These are phyloP conservation scores for Pyralis farinalis DNA, from an alignment of 2,888 invertebrate species.

Conservation along the genomic window DNA sequence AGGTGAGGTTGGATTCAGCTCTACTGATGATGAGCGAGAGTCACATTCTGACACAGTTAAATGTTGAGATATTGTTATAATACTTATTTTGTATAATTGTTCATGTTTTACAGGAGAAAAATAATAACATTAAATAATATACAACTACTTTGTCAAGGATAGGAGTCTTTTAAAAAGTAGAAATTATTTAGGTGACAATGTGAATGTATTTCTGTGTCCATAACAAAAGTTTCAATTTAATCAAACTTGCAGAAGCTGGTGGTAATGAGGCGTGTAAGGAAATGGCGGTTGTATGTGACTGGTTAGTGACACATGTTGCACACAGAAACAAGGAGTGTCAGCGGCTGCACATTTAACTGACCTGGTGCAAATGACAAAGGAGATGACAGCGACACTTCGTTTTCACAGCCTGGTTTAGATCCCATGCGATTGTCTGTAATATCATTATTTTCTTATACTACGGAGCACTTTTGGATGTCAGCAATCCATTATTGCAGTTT, in stretches of 20 bases:
- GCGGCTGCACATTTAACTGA: slow-evolving; percentile 75
- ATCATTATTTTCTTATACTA: slow-evolving; percentile 60
- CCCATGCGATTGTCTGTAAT: slow-evolving; percentile 80
- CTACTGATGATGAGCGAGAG: no score
- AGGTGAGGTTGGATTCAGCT: no score
- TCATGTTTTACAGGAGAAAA: no score
- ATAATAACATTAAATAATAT: no score
- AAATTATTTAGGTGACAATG: no score
- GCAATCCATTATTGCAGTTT: no score
- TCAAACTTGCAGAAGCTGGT: slow-evolving; percentile 31
- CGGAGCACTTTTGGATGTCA: slow-evolving; percentile 11
- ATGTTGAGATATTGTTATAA: no score
- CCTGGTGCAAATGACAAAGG: slow-evolving; percentile 78
- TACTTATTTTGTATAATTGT: no score
- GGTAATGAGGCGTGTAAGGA: slow-evolving; percentile 42
- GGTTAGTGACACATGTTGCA: slow-evolving; percentile 78
- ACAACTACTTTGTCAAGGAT: no score
- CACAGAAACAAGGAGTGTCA: slow-evolving; percentile 70
- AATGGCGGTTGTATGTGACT: slow-evolving; percentile 38
- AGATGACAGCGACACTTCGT: slow-evolving; percentile 77
- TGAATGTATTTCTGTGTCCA: not conserved
- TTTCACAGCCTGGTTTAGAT: slow-evolving; percentile 75
- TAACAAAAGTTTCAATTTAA: not conserved
- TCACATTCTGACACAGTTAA: no score
- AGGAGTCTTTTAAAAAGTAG: no score